phyloP scores from a whole-genome alignment of 2,797 vertebrate genomes.

The Helostoma temminkii region DNA sequence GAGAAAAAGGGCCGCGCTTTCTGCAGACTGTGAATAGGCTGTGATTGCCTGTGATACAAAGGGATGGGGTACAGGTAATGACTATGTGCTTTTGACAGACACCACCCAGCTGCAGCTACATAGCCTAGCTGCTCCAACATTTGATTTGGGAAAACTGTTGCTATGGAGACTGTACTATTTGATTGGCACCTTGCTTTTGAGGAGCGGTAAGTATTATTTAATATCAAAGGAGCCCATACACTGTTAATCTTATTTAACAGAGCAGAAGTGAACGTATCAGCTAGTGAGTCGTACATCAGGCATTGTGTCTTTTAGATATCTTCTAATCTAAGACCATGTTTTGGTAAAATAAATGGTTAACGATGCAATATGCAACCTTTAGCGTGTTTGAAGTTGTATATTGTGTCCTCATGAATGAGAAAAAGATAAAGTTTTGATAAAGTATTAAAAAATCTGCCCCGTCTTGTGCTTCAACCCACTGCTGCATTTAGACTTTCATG shows the following conservation, averaged over 20 bases:
- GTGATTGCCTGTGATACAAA: slow-evolving; percentile 75
- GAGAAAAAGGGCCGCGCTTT: slow-evolving; percentile 50
- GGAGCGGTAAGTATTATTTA: slow-evolving; percentile 16
- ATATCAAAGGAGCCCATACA: slow-evolving; percentile 13
- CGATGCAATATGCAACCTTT: too few species aligned
- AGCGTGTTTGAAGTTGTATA: too few species aligned
- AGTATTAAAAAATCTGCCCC: too few species aligned
- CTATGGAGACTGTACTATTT: slow-evolving; percentile 59
- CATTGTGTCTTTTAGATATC: not conserved
- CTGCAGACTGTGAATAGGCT: slow-evolving; percentile 68
- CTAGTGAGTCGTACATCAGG: not conserved
- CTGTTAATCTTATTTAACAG: slow-evolving; percentile 4
- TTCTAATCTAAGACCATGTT: too few species aligned
- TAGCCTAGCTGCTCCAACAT: slow-evolving; percentile 34
- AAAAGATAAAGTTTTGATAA: too few species aligned
- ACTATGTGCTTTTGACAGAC: slow-evolving; percentile 64
- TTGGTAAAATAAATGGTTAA: too few species aligned
- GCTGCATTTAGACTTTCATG: not conserved
- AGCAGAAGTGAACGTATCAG: not conserved
- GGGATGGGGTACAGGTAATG: slow-evolving; percentile 65
- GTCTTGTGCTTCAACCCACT: too few species aligned
- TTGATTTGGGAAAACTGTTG: slow-evolving; percentile 63
- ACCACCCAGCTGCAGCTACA: slow-evolving; percentile 63
- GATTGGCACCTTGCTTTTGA: slow-evolving; percentile 55
- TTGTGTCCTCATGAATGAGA: too few species aligned